Conservation (phyloP, 2,888 invertebrate species). For the Clepsis dumicolana region DNA sequence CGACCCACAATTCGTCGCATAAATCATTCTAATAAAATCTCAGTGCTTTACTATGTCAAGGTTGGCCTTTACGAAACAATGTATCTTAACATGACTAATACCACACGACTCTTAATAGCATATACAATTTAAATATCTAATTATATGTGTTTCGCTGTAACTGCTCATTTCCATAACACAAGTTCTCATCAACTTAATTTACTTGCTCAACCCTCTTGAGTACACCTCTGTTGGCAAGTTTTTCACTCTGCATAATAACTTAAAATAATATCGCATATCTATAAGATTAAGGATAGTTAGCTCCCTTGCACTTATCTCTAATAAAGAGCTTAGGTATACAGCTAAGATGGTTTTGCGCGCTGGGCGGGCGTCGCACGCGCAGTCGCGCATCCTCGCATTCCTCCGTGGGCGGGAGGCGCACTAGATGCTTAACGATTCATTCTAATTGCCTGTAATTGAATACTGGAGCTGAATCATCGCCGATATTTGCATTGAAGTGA, state of each 20-base stretch:
- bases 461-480: slow-evolving; percentile 27
- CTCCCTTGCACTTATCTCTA: slow-evolving; percentile 16
- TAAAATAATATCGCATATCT: too few relatives aligned
- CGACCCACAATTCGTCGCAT: slow-evolving; percentile 57
- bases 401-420: slow-evolving; percentile 50
- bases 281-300: not conserved
- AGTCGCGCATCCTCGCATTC: slow-evolving; percentile 55
- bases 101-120: slow-evolving; percentile 14
- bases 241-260: too few relatives aligned
- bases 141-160: not conserved
- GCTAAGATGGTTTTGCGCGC: slow-evolving; percentile 41
- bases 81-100: slow-evolving; percentile 59
- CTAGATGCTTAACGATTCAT: slow-evolving; percentile 14
- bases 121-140: not conserved
- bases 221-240: too few relatives aligned
- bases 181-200: too few relatives aligned
- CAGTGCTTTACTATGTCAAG: slow-evolving; percentile 66
- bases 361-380: slow-evolving; percentile 49
- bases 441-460: slow-evolving; percentile 29
- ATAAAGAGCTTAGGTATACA: slow-evolving; percentile 47
- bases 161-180: not conserved
- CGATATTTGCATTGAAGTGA: slow-evolving; percentile 1
- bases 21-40: slow-evolving; percentile 52
- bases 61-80: slow-evolving; percentile 59
- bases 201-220: too few relatives aligned